Base-by-base conservation (phyloP, 2,113 vertebrate genomes). In the Aramus guarauna region DNA sequence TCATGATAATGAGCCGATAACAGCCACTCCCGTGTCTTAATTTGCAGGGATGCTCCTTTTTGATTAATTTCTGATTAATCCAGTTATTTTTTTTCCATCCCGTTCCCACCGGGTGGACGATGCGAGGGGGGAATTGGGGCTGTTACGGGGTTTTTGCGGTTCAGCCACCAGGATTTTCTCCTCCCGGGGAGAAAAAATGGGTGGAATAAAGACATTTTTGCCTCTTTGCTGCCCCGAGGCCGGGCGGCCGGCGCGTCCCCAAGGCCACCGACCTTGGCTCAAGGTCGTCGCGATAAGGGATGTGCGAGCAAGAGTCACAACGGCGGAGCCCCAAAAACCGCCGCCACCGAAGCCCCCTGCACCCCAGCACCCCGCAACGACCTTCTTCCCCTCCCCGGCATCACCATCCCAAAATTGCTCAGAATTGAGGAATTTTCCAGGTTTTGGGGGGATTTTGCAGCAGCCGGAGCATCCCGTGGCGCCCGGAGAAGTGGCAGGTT, bases 91-190 rank as follows among this genome's bases (percentile, higher is more conserved):
- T 75, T 53, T 24, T 53, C 20, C 20, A 11, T 8, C 32, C 19
- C 4, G 0, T 71, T 71, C 24, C 29, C 0, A 0, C 1, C 2
- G 16, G 1, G 7, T 8, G 22, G 30, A 34, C 1, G 12, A 53
- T 16, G 18, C 17, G 8, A 8, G 0, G 4, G n/a, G 15, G 56
- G 34, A 22, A 7, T 45, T 29, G 15, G 8, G 8, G 43, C 43
- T 6, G 0, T 10, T 12, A 23, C 1, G 32, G 50, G 11, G 7
- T 0, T 58, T 59, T 48, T 5, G 34, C 47, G 19, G 11, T 24
- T 26, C 37, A 32, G 2, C 12, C 48, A 0, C 2, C 0, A 2
- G 6, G 24, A 66, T 73, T 86, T 90, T 34, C 50, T 48, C 36
- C 0, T 0, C 9, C 5, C 34, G 26, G 30, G 12, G 23, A 50